These are phyloP conservation scores for Typhlomys cinereus DNA, from an alignment of 2,113 vertebrate species.

Conservation along the genomic window DNA sequence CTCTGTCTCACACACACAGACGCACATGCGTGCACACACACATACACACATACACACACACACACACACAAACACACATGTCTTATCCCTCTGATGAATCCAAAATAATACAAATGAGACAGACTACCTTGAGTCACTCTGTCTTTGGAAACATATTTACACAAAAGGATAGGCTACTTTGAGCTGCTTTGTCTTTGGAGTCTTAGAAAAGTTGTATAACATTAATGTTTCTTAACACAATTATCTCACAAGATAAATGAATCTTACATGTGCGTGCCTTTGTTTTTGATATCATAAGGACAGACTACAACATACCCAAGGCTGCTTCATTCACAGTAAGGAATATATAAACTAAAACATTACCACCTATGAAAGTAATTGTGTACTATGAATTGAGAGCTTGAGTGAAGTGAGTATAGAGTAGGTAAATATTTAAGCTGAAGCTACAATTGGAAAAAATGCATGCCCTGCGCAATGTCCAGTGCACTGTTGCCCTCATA, in stretches of 20 bases:
- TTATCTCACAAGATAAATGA: not conserved
- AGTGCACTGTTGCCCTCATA: too few relatives aligned
- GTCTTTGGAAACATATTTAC: not conserved
- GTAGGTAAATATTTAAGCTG: not conserved
- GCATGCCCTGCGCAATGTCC: too few relatives aligned
- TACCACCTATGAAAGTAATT: not conserved
- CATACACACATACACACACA: too few relatives aligned
- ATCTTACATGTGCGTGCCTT: not conserved
- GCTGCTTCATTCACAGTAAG: not conserved
- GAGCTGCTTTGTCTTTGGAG: not conserved
- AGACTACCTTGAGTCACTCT: not conserved
- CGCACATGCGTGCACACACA: too few relatives aligned
- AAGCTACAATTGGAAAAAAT: not conserved
- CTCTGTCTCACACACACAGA: too few relatives aligned
- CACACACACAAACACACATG: not conserved
- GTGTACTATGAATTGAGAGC: not conserved
- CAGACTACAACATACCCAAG: not conserved
- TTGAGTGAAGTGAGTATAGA: not conserved
- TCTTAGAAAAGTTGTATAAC: not conserved
- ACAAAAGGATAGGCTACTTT: not conserved
- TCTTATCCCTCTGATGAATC: not conserved
- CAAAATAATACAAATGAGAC: not conserved
- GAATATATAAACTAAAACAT: conserved; percentile 4
- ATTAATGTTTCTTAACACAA: not conserved
- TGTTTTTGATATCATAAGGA: conserved; percentile 37